These are phyloP conservation scores for Nemotelus pantherinus DNA, from an alignment of 2,888 invertebrate species.

Conservation along the genomic window DNA sequence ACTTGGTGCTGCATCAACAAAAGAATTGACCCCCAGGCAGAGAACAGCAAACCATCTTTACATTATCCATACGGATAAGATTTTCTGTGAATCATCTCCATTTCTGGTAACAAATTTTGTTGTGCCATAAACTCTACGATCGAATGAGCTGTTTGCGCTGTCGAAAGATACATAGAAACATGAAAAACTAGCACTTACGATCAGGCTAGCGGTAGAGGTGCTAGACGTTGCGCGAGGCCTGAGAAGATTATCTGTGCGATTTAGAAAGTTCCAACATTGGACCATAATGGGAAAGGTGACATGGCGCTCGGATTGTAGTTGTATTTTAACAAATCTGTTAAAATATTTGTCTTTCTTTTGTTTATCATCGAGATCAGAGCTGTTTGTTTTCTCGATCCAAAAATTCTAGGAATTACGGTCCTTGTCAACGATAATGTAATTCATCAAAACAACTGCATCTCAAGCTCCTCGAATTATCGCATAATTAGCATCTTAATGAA, in stretches of 20 bases:
- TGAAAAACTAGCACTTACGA: neutral
- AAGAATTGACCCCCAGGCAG: neutral
- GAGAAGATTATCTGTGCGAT: slow-evolving; percentile 19
- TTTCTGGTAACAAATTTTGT: neutral
- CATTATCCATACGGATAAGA: neutral
- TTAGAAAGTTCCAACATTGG: slow-evolving; percentile 2
- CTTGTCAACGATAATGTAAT: neutral
- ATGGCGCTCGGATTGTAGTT: too few species aligned
- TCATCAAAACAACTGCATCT: neutral
- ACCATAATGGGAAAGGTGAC: too few species aligned
- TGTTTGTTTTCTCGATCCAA: too few species aligned
- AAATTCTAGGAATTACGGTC: too few species aligned
- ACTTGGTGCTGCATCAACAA: too few species aligned
- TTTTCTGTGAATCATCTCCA: slow-evolving; percentile 6
- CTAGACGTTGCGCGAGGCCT: too few species aligned
- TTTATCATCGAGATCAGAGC: too few species aligned
- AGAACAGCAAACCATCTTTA: neutral
- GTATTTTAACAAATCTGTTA: too few species aligned
- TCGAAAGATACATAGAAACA: too few species aligned
- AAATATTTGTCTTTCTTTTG: too few species aligned
- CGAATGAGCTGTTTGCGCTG: too few species aligned
- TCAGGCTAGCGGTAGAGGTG: slow-evolving; percentile 18
- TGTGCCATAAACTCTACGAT: neutral
- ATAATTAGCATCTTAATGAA: slow-evolving; percentile 42
- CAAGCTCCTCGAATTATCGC: neutral